Evolutionary conservation across 2,113 vertebrate genomes (phyloP), one percentile per base, ranked within the genome.

Genomic region (Lethenteron reissneri): DNA sequence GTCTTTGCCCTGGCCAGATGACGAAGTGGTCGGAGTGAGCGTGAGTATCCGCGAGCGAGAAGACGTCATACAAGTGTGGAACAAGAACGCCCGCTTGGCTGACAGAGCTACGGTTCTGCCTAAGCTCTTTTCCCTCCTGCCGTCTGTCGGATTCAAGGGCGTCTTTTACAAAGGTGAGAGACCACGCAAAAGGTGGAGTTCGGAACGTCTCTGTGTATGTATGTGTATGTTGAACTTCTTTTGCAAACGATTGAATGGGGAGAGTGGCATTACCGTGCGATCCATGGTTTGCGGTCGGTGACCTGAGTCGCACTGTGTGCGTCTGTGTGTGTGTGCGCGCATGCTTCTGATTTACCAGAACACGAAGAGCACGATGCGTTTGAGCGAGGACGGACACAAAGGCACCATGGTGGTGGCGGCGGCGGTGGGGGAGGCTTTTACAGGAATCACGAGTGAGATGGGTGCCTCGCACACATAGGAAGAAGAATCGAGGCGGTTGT

Each of bases 91-190:
- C 14, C 84, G 84, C 8, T 80, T 81, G 76, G 87, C 85, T 59
- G 86, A 78, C 0, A 86, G 92, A 81, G 90, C 90, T 1, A 88
- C 86, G 7, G 78, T 99, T 78, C 74, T 94, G 77, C 84, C 86
- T 73, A 90, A 88, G 78, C 88, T 99, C 76, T 79, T 88, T 10
- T 81, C 88, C 76, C 90, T 97, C 74, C 85, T 95, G 75, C 91
- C 92, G 72, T 81, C 85, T 73, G 85, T 82, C 1, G 76, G 84
- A 76, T 97, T 99, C 81, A 96, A 92, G 85, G 88, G 83, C 0
- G 86, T 88, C 72, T 99, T 99, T 84, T 97, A 96, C 83, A 96
- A 96, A 79, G 82, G 94, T 97, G 79, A 92, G 92, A 41, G 41
- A 41, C 41, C 41, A 5, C 7, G 41, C 41, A 7, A 41, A 41